Evolutionary conservation across 92 coral and sea anemone species (phyloP), one percentile per base, ranked within the genome.

Genomic region (Parazoanthus swiftii): DNA sequence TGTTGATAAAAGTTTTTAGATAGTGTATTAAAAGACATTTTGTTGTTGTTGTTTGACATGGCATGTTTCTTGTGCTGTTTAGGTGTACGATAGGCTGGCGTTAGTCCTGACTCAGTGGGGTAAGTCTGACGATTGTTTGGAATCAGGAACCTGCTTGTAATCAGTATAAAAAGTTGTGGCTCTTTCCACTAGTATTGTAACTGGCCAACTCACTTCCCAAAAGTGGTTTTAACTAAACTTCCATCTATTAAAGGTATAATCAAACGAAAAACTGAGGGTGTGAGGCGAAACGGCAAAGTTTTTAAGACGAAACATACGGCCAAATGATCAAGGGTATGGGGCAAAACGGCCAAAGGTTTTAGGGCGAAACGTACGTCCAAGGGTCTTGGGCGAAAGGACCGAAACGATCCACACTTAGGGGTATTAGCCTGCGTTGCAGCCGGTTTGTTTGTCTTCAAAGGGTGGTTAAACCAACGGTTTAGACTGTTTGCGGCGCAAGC

Each of bases 31-130:
- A 29, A 20, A 76, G 5, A 74, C 3, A 14, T 74, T 74, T 75
- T 36, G 42, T 14, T 77, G 15, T 80, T 39, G 15, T 80, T 23
- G 46, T 2, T 51, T 80, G 46, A 33, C 72, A 36, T 11, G 35
- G 11, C 39, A 35, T 81, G 20, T 79, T 86, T 85, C 21, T 70
- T 67, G 63, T 37, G 37, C 59, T 21, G 23, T 75, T 71, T 78
- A 96, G 98, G 98, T 97, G 13, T 97, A 97, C 54, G 99, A 97
- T 58, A 95, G 96, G 92, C 88, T 97, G 75, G 99, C 99, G 23
- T 92, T 95, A 74, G 95, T 95, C 18, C 94, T 96, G 26, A 96
- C 95, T 70, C 99, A 96, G 81, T 96, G 99, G 99, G 99, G 99
- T 95, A 88, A 68, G 94, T 76, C 72, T 7, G 35, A 50, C 23